Conservation (phyloP, 2,888 invertebrate species). For the Noctua fimbriata region DNA sequence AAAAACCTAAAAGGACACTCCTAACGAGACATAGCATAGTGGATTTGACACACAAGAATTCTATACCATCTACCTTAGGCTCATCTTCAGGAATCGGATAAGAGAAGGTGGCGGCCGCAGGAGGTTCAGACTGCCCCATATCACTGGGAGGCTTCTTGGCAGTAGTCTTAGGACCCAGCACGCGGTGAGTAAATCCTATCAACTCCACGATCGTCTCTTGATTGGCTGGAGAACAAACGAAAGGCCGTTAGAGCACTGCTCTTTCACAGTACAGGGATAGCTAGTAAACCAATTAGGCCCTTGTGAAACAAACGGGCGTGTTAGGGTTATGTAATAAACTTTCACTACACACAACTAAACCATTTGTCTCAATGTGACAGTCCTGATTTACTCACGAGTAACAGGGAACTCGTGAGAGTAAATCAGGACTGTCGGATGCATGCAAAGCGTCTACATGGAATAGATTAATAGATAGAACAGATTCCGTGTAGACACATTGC, state of each 20-base stretch:
- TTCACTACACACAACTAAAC: too few species aligned
- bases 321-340: neutral
- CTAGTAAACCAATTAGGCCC: neutral
- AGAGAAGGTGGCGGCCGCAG: conserved; percentile 65
- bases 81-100: conserved; percentile 65
- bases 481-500: neutral
- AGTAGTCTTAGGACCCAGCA: conserved; percentile 79
- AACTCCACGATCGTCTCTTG: conserved; percentile 98
- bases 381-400: neutral
- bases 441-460: too few species aligned
- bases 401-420: too few species aligned
- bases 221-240: conserved; percentile 92
- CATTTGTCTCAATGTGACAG: too few species aligned
- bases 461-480: too few species aligned
- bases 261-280: neutral
- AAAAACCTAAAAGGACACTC: neutral
- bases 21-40: neutral
- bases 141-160: conserved; percentile 70
- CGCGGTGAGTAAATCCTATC: conserved; percentile 95
- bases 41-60: neutral
- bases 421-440: too few species aligned
- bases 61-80: conserved; percentile 66
- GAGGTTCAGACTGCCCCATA: conserved; percentile 67
- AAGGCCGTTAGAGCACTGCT: neutral
- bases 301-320: neutral